Conservation (phyloP, 1,140 invertebrate species). For the Tribolium castaneum region DNA sequence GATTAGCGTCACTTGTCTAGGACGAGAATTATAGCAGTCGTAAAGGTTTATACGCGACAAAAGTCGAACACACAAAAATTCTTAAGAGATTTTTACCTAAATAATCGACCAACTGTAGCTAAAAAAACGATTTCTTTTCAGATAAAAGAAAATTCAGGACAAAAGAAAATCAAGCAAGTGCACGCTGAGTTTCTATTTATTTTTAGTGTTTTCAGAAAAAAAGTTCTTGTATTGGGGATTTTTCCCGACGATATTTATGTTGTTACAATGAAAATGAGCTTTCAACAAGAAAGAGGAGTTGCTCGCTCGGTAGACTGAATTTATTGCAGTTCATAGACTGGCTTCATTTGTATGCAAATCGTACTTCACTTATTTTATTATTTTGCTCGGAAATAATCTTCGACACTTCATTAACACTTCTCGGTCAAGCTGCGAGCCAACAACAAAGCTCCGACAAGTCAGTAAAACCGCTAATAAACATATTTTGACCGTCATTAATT, state of each 20-base stretch:
- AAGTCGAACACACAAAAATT: no score
- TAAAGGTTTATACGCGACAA: background rate
- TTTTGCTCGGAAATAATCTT: background rate
- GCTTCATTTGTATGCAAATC: background rate
- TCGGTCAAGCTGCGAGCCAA: background rate
- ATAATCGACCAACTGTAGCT: no score
- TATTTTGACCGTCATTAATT: background rate
- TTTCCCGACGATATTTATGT: no score
- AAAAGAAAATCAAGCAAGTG: no score
- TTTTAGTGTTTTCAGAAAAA: no score
- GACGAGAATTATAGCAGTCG: background rate
- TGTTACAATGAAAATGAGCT: background rate
- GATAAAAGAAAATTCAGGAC: no score
- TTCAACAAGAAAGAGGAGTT: background rate
- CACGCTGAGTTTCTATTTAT: no score
- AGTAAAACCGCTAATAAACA: background rate
- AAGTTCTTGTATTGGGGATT: no score
- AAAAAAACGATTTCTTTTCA: no score
- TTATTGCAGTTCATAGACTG: background rate
- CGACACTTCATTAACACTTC: background rate
- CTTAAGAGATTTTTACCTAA: no score
- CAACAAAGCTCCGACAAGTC: background rate
- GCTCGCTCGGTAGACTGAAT: background rate
- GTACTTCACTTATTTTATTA: background rate
- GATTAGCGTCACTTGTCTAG: background rate